A percentile compares a stretch with the other conserved stretches of the same genome.
These are phyloP conservation scores for Quiscalus mexicanus DNA, from an alignment of 2,113 vertebrate genomes.

Conservation along the genomic window DNA sequence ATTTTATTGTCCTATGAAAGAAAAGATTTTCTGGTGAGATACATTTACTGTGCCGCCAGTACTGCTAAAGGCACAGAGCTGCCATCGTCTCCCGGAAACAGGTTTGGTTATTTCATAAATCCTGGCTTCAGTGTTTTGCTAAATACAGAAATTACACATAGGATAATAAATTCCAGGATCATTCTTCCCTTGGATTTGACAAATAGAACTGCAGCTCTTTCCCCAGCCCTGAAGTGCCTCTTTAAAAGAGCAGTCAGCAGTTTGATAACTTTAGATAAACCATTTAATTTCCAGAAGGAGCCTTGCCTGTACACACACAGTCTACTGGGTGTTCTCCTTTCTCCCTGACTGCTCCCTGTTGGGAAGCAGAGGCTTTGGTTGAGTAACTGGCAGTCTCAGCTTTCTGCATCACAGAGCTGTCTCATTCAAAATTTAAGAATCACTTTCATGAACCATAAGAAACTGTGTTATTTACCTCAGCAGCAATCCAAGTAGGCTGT, in stretches of 20 bases:
- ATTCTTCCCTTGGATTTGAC: neutral
- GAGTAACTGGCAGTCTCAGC: neutral
- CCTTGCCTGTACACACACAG: neutral
- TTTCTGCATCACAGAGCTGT: neutral
- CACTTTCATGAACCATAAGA: neutral
- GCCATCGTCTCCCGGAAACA: neutral
- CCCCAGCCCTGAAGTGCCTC: neutral
- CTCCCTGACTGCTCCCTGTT: neutral
- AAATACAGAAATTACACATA: neutral
- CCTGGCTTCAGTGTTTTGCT: neutral
- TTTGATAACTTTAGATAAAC: constrained; percentile 12
- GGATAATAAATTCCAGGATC: constrained; percentile 20
- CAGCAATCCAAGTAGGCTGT: neutral
- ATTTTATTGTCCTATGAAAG: constrained; percentile 56
- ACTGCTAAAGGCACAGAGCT: neutral
- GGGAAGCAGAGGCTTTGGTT: neutral
- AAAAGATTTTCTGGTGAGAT: constrained; percentile 31
- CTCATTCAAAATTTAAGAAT: constrained; percentile 1
- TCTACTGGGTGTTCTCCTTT: neutral
- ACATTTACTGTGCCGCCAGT: neutral
- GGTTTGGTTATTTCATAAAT: constrained; percentile 35
- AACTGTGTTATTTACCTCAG: neutral
- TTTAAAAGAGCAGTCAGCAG: constrained; percentile 13
- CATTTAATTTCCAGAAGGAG: constrained; percentile 34
- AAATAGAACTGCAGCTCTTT: neutral